phyloP scores from a whole-genome alignment of 2,888 invertebrate species.

The Drosophila neutralis region DNA sequence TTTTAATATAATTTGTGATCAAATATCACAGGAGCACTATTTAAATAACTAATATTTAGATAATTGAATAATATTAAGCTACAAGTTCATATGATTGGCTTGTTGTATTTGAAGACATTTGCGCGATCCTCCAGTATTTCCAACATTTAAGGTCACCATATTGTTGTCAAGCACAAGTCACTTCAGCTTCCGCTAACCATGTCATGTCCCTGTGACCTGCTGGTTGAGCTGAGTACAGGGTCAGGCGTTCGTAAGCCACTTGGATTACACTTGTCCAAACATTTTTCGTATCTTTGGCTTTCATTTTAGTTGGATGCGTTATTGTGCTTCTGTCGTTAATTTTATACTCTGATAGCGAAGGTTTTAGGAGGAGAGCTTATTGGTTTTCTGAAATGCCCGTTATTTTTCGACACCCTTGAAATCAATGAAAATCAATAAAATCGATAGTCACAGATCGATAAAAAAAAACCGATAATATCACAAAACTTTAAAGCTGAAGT shows the following conservation, averaged over 20 bases:
- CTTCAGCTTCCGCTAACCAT: slow-evolving; percentile 19
- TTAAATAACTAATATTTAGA: not conserved
- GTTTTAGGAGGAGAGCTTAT: not conserved
- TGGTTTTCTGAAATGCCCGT: not conserved
- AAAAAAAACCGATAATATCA: not conserved
- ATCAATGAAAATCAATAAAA: not conserved
- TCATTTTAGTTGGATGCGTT: slow-evolving; percentile 33
- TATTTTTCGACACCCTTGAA: not conserved
- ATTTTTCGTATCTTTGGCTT: slow-evolving; percentile 34
- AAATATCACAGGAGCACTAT: not conserved
- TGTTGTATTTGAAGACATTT: not conserved
- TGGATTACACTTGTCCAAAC: slow-evolving; percentile 66
- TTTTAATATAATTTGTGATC: not conserved
- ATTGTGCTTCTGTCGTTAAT: slow-evolving; percentile 21
- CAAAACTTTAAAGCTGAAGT: too few species aligned
- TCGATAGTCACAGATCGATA: not conserved
- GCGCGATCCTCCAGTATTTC: not conserved
- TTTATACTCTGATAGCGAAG: not conserved
- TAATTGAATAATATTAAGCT: not conserved
- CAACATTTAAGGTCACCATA: not conserved
- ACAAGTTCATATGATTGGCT: not conserved
- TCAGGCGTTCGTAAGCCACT: slow-evolving; percentile 48
- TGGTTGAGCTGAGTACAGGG: not conserved
- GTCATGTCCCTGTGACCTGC: slow-evolving; percentile 16
- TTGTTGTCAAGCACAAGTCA: not conserved